These are phyloP conservation scores for Pilophorus perplexus DNA, from an alignment of 2,888 invertebrate species.

Conservation along the genomic window DNA sequence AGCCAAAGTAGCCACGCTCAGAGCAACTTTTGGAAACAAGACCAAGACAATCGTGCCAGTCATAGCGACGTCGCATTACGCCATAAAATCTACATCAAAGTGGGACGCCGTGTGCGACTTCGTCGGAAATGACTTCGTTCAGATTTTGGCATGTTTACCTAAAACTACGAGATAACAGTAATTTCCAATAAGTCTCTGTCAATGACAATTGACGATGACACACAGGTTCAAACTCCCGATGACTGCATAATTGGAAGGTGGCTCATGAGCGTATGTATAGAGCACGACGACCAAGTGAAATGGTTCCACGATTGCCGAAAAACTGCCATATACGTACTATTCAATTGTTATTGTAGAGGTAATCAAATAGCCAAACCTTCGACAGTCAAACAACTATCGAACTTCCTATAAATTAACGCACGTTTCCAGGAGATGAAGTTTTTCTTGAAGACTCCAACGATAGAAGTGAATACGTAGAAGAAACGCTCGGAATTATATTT, in stretches of 20 bases:
- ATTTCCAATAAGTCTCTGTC: too few species aligned
- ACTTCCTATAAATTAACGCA: too few species aligned
- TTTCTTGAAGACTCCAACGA: background rate
- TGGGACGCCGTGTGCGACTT: constrained; percentile 18
- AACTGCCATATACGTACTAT: constrained; percentile 2
- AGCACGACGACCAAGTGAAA: background rate
- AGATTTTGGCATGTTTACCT: background rate
- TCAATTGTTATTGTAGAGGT: constrained; percentile 13
- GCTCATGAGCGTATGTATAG: background rate
- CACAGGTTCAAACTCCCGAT: constrained; percentile 6
- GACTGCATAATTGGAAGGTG: constrained; percentile 17
- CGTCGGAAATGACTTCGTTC: background rate
- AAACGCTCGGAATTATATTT: background rate
- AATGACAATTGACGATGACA: background rate
- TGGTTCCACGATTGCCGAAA: background rate
- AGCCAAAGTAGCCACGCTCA: background rate
- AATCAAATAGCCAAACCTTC: too few species aligned
- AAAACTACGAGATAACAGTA: background rate
- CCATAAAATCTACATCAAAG: constrained; percentile 12
- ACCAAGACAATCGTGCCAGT: constrained; percentile 6
- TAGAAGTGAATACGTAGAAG: background rate
- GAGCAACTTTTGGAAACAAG: background rate
- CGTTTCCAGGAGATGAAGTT: constrained; percentile 7
- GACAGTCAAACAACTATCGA: too few species aligned
- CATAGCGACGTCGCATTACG: background rate